These are phyloP conservation scores for Tetramorium alpestre DNA, from an alignment of 1,140 invertebrate genomes.

Conservation along the genomic window DNA sequence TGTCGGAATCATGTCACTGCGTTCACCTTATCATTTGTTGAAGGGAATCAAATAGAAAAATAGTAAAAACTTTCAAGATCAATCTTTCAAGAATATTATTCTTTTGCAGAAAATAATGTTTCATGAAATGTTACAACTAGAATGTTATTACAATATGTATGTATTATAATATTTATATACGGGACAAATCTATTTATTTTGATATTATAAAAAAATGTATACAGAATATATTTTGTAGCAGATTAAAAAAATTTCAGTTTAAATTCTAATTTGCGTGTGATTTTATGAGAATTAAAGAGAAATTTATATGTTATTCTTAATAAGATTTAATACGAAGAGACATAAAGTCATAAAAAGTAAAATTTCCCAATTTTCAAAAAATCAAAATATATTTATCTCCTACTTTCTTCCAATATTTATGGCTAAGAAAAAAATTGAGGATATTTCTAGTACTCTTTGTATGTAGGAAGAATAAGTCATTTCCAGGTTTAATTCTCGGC, in stretches of 20 bases:
- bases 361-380: neutral
- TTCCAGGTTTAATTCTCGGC: constrained; percentile 20
- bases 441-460: neutral
- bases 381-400: neutral
- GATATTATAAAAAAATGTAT: neutral
- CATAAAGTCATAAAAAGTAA: neutral
- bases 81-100: neutral
- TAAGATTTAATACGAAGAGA: neutral
- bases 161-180: constrained; percentile 14
- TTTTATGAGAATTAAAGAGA: neutral
- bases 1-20: neutral
- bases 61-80: neutral
- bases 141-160: neutral
- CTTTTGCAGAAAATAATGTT: neutral
- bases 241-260: neutral
- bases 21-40: neutral
- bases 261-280: neutral
- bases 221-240: constrained; percentile 6
- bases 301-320: neutral
- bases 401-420: neutral
- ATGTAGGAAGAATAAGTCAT: neutral
- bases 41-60: neutral
- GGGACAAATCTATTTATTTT: constrained; percentile 7
- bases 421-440: neutral
- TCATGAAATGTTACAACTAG: neutral